phyloP scores from a whole-genome alignment of 2,888 invertebrate genomes.

The Plemyria rubiginata region DNA sequence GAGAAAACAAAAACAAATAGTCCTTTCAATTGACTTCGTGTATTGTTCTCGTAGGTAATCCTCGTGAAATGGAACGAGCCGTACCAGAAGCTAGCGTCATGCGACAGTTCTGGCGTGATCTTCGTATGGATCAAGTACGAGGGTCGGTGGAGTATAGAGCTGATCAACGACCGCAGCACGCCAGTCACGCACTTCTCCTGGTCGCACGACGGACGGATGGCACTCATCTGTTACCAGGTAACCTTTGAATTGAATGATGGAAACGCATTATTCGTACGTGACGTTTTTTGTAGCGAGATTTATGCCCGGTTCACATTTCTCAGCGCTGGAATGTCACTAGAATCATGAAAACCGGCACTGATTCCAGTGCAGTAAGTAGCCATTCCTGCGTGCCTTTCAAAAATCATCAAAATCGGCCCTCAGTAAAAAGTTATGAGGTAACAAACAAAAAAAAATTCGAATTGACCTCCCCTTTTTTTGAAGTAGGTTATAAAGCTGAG shows the following conservation, averaged over 20 bases:
- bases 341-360: too few species aligned
- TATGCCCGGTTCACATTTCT: neutral
- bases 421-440: too few species aligned
- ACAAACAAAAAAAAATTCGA: too few species aligned
- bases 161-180: constrained; percentile 98
- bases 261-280: neutral
- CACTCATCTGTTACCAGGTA: constrained; percentile 98
- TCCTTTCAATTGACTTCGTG: too few species aligned
- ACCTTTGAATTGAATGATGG: constrained; percentile 22
- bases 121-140: constrained; percentile 99
- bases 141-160: constrained; percentile 99
- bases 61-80: constrained; percentile 99
- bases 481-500: too few species aligned
- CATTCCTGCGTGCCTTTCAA: too few species aligned
- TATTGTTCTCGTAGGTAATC: constrained; percentile 87
- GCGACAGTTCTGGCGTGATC: constrained; percentile 98
- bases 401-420: too few species aligned
- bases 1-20: too few species aligned
- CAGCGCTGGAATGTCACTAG: too few species aligned
- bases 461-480: too few species aligned
- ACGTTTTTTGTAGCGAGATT: neutral
- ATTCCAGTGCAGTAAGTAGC: too few species aligned
- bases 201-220: constrained; percentile 99
- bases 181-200: constrained; percentile 99
- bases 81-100: constrained; percentile 98